A percentile compares a stretch with the other conserved stretches of the same genome.
phyloP scores from a whole-genome alignment of 2,888 invertebrate genomes.

The Sphaerophoria taeniata region DNA sequence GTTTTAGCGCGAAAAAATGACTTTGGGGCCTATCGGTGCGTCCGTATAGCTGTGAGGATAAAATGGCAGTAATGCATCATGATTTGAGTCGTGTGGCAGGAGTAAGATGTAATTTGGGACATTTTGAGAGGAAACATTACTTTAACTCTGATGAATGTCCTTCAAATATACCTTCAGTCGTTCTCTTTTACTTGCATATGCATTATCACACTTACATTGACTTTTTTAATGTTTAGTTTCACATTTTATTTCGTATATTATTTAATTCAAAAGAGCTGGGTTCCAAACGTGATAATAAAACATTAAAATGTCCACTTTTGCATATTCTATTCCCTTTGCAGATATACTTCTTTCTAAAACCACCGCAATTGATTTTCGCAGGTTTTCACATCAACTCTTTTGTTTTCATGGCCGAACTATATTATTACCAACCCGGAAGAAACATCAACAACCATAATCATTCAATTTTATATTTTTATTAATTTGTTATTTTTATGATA shows the following conservation, averaged over 20 bases:
- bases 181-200: no score
- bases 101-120: constrained; percentile 45
- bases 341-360: no score
- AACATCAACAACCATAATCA: background rate
- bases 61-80: constrained; percentile 54
- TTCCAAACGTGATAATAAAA: background rate
- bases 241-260: no score
- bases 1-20: constrained; percentile 58
- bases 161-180: no score
- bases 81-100: constrained; percentile 66
- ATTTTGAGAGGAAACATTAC: constrained; percentile 38
- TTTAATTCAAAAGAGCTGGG: background rate
- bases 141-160: no score
- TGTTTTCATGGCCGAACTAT: background rate
- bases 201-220: no score
- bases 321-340: no score
- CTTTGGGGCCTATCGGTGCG: constrained; percentile 18
- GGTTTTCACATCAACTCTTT: background rate
- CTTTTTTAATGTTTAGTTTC: no score
- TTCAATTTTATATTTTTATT: constrained; percentile 3
- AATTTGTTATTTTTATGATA: background rate
- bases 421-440: constrained; percentile 5
- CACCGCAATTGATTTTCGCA: background rate
- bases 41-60: constrained; percentile 54
- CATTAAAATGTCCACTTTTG: background rate